Evolutionary conservation across 2,113 vertebrate species (phyloP).

Genomic region (Cochlearius cochlearius): DNA sequence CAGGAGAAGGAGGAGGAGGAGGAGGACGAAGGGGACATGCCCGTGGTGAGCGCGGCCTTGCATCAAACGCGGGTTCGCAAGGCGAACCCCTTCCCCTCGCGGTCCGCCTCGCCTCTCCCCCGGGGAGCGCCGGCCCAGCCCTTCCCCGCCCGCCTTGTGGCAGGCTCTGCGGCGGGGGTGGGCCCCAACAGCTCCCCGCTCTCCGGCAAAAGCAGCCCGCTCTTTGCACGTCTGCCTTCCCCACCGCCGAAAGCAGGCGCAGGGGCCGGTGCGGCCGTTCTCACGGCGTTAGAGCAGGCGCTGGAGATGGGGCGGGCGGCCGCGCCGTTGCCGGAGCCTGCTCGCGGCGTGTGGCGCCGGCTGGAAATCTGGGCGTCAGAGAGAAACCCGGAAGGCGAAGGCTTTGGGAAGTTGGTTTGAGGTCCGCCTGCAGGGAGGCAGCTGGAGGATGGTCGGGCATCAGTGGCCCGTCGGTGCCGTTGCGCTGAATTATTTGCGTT

Average conservation of each 20-base stretch:
- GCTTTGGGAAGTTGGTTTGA: not conserved
- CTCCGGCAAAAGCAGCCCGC: accelerated
- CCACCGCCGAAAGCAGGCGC: accelerated
- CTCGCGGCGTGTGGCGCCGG: accelerated
- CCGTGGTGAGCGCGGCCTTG: constrained; percentile 50
- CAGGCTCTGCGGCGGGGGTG: accelerated
- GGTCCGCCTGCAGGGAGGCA: not conserved
- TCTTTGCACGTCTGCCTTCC: accelerated
- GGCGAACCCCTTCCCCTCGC: accelerated
- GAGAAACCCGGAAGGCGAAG: accelerated
- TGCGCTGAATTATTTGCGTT: accelerated
- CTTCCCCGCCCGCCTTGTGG: accelerated
- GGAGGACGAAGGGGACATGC: constrained; percentile 84
- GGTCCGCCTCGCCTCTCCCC: not conserved
- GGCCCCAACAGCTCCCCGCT: no score
- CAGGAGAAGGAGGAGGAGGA: constrained; percentile 82
- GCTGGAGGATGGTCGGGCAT: accelerated
- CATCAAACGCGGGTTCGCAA: accelerated
- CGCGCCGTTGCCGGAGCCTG: accelerated
- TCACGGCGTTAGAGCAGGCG: accelerated
- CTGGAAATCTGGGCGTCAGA: accelerated
- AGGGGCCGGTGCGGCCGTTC: accelerated
- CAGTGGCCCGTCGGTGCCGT: accelerated
- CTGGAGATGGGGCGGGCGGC: accelerated
- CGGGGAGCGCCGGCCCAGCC: accelerated